Percentiles rank a stretch among this genome's conserved stretches.
Evolutionary conservation across 2,888 invertebrate genomes (phyloP).

Genomic region (Hesperia comma): DNA sequence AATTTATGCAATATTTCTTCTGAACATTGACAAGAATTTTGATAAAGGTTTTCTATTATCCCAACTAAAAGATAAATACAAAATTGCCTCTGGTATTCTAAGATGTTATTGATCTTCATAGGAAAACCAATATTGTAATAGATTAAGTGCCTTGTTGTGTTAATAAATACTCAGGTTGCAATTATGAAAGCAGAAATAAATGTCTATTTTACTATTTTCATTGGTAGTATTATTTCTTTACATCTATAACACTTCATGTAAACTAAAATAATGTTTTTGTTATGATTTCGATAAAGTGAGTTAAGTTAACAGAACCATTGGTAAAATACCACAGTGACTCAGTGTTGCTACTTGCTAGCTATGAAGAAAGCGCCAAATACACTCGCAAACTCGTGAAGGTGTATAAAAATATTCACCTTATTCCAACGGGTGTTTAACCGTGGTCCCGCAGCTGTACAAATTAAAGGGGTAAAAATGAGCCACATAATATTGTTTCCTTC

Average conservation of each 20-base stretch:
- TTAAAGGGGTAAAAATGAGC: too few relatives aligned
- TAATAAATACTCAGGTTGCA: slow-evolving; percentile 77
- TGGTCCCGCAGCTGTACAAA: too few relatives aligned
- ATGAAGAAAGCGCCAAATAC: too few relatives aligned
- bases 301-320: too few relatives aligned
- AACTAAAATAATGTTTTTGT: too few relatives aligned
- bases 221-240: slow-evolving; percentile 70
- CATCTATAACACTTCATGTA: background rate
- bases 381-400: too few relatives aligned
- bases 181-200: slow-evolving; percentile 77
- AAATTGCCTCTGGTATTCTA: slow-evolving; percentile 22
- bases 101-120: slow-evolving; percentile 39
- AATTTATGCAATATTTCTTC: background rate
- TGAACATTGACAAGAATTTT: background rate
- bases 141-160: slow-evolving; percentile 73
- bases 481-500: too few relatives aligned
- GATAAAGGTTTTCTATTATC: slow-evolving; percentile 3
- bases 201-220: slow-evolving; percentile 84
- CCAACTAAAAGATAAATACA: slow-evolving; percentile 1
- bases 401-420: too few relatives aligned
- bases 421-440: too few relatives aligned
- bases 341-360: too few relatives aligned
- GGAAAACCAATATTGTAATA: slow-evolving; percentile 27
- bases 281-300: too few relatives aligned
- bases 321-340: too few relatives aligned